These are phyloP conservation scores for Gallinago media DNA, from an alignment of 2,113 vertebrate species.

Conservation along the genomic window DNA sequence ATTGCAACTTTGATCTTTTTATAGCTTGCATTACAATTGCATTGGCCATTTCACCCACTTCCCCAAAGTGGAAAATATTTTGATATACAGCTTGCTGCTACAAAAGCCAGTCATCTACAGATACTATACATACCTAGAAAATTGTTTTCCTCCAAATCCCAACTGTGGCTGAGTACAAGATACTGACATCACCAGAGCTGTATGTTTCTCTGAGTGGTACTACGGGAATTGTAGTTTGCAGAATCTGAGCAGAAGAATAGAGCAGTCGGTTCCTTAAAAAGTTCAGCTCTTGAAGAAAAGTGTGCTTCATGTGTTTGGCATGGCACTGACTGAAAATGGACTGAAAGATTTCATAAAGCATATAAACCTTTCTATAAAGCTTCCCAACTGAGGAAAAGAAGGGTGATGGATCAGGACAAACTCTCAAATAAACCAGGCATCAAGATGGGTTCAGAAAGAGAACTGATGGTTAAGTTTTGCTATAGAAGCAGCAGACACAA, in stretches of 20 bases:
- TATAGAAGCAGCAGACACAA: neutral
- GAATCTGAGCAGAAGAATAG: neutral
- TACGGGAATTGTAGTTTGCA: constrained; percentile 38
- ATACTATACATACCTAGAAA: constrained; percentile 47
- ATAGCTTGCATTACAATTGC: constrained; percentile 72
- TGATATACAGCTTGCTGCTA: constrained; percentile 70
- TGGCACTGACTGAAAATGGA: neutral
- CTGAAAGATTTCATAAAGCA: neutral
- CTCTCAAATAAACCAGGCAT: neutral
- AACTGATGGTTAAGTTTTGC: neutral
- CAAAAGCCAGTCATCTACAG: constrained; percentile 60
- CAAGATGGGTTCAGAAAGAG: neutral
- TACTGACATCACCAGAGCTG: neutral
- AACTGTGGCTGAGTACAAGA: neutral
- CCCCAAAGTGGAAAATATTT: constrained; percentile 74
- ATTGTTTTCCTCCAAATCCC: constrained; percentile 37
- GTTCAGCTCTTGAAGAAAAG: neutral
- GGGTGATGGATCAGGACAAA: neutral
- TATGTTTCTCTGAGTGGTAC: constrained; percentile 33
- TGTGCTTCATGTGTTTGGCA: neutral
- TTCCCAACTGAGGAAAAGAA: neutral
- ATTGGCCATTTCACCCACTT: constrained; percentile 76
- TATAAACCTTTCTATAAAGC: neutral
- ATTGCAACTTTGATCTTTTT: constrained; percentile 79
- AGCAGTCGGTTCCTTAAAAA: neutral